phyloP scores from a whole-genome alignment of 2,113 vertebrate genomes.

The Cinclus mexicanus region DNA sequence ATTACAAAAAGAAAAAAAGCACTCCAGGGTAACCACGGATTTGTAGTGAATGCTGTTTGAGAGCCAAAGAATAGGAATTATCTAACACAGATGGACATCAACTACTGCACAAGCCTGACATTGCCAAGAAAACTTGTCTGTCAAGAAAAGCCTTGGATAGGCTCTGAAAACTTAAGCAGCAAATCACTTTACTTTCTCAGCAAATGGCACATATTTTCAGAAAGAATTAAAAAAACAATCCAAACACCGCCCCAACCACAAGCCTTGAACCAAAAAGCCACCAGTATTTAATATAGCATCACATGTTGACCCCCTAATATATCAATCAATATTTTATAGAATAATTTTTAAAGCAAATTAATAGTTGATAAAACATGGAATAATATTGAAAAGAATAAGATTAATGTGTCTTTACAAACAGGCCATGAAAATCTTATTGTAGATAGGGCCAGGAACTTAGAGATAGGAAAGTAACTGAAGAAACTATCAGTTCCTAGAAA shows the following conservation, averaged over 20 bases:
- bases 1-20: background rate
- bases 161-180: background rate
- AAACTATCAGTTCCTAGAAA: background rate
- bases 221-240: background rate
- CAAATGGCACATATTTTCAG: background rate
- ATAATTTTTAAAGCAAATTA: background rate
- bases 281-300: background rate
- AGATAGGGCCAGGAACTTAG: background rate
- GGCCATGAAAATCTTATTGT: background rate
- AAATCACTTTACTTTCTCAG: background rate
- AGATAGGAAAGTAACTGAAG: background rate
- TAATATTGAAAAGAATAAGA: background rate
- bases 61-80: background rate
- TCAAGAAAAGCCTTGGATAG: background rate
- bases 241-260: background rate
- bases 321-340: background rate
- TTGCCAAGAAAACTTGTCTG: background rate
- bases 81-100: background rate
- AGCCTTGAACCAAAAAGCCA: background rate
- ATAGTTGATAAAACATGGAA: background rate
- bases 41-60: background rate
- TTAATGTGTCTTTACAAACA: background rate
- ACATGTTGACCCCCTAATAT: background rate
- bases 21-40: background rate
- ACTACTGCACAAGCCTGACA: background rate